Conservation (phyloP, 2,888 invertebrate genomes). For the Bembecia ichneumoniformis region DNA sequence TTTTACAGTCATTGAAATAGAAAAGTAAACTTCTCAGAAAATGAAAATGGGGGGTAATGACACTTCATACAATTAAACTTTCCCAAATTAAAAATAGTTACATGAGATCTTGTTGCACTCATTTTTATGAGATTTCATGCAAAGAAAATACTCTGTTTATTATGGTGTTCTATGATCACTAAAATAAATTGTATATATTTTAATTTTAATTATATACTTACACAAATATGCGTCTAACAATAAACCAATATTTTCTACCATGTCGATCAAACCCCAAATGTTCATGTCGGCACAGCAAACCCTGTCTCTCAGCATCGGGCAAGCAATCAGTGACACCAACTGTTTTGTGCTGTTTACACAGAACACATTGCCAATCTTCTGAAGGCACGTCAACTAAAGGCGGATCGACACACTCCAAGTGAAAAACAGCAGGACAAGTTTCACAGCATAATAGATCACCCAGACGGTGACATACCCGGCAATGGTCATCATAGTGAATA, state of each 20-base stretch:
- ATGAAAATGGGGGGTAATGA: too few species aligned
- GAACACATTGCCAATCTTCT: constrained; percentile 97
- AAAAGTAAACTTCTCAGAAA: too few species aligned
- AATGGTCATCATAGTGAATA: constrained; percentile 94
- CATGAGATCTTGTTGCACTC: too few species aligned
- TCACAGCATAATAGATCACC: constrained; percentile 98
- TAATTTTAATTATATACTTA: constrained; percentile 65
- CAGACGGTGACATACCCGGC: constrained; percentile 90
- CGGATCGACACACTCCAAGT: constrained; percentile 96
- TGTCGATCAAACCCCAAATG: constrained; percentile 95
- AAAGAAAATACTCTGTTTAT: too few species aligned
- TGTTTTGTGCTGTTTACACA: constrained; percentile 93
- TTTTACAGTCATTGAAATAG: too few species aligned
- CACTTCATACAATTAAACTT: too few species aligned
- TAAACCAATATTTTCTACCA: constrained; percentile 98
- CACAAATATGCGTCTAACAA: constrained; percentile 93
- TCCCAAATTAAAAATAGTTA: too few species aligned
- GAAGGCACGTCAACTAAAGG: constrained; percentile 94
- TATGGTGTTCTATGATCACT: too few species aligned
- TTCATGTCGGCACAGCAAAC: constrained; percentile 92
- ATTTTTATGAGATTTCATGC: too few species aligned
- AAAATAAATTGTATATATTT: too few species aligned
- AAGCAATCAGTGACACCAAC: constrained; percentile 95
- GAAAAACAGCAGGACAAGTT: constrained; percentile 98
- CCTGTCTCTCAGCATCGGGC: constrained; percentile 91